Conservation (phyloP, 2,888 invertebrate genomes). For the Pristionchus maxplancki region DNA sequence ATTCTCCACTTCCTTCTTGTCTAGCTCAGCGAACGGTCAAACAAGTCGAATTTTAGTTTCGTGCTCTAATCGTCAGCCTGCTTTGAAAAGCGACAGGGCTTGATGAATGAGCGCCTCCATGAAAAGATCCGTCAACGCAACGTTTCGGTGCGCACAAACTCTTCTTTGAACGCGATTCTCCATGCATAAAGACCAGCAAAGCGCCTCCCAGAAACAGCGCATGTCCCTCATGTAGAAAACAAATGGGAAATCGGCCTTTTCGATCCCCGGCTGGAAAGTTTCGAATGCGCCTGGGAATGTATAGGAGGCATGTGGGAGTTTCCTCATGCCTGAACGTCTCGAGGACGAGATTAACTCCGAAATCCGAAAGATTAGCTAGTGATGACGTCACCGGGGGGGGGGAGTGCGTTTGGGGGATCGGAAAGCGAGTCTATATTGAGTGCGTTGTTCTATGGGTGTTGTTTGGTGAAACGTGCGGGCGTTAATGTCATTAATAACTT, state of each 20-base stretch:
- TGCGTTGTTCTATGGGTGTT: background rate
- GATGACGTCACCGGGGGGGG: background rate
- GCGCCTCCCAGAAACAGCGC: background rate
- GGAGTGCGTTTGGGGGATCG: background rate
- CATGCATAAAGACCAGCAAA: background rate
- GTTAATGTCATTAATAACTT: background rate
- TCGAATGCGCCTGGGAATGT: constrained; percentile 6
- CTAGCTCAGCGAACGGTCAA: too few relatives aligned
- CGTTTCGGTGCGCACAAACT: background rate
- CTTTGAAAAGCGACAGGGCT: background rate
- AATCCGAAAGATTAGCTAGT: constrained; percentile 21
- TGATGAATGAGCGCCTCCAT: background rate
- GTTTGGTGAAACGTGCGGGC: background rate
- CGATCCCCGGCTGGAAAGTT: background rate
- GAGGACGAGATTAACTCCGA: background rate
- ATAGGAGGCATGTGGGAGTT: background rate
- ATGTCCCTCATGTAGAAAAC: background rate
- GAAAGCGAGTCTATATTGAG: background rate
- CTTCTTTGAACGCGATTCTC: background rate
- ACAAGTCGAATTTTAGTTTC: background rate
- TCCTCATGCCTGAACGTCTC: background rate
- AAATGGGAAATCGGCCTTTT: background rate
- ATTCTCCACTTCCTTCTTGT: too few relatives aligned
- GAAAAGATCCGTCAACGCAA: background rate
- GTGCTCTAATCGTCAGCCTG: background rate